Percentiles rank a stretch among this genome's conserved stretches.
Conservation (phyloP, 2,888 invertebrate species). For the Ennomos fuscantarius region DNA sequence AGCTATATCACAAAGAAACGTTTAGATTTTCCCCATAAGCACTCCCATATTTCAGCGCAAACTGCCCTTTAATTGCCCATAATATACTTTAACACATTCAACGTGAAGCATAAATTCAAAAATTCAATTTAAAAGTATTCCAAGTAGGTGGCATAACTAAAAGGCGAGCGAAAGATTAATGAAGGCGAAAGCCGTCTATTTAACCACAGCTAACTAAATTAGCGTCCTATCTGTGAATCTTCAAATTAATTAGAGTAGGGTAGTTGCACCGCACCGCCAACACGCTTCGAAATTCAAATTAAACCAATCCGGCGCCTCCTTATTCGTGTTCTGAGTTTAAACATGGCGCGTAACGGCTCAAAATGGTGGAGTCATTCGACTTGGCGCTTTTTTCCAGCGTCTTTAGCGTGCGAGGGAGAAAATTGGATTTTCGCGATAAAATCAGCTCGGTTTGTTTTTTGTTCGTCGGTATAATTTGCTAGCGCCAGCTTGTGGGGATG, state of each 20-base stretch:
- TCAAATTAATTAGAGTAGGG: constrained; percentile 80
- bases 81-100: constrained; percentile 26
- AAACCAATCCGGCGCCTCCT: constrained; percentile 85
- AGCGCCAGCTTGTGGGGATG: constrained; percentile 57
- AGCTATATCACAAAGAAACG: constrained; percentile 22
- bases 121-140: constrained; percentile 42
- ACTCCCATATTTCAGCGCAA: constrained; percentile 28
- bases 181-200: constrained; percentile 69
- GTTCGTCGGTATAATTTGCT: constrained; percentile 78
- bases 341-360: constrained; percentile 81
- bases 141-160: constrained; percentile 67
- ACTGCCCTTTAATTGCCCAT: constrained; percentile 35
- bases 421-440: constrained; percentile 85
- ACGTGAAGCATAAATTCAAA: constrained; percentile 31
- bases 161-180: constrained; percentile 72
- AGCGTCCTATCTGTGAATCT: constrained; percentile 81
- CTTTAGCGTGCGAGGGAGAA: constrained; percentile 84
- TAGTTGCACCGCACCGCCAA: constrained; percentile 59
- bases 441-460: constrained; percentile 77
- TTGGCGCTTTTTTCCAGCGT: constrained; percentile 83
- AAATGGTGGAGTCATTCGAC: constrained; percentile 83
- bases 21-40: constrained; percentile 31
- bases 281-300: constrained; percentile 83
- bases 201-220: constrained; percentile 81
- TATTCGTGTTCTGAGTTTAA: constrained; percentile 82